Percentiles rank a stretch among this genome's conserved stretches.
Evolutionary conservation across 2,797 vertebrate species (phyloP).

Genomic region (Gymnocypris eckloni): DNA sequence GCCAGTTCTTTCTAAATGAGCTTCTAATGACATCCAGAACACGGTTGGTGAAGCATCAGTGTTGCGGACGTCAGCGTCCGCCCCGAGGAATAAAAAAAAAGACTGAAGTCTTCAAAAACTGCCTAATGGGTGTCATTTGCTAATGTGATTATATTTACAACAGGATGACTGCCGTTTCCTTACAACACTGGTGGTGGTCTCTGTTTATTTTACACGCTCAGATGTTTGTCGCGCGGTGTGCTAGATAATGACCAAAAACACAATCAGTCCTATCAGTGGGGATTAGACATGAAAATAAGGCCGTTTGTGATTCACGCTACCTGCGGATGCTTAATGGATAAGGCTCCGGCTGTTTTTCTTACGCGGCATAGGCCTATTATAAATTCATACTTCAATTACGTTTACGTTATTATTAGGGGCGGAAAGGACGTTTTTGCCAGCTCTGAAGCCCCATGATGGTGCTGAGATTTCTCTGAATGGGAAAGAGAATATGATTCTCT

Average conservation of each 20-base stretch:
- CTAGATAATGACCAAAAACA: conserved; percentile 77
- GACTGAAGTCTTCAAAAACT: conserved; percentile 50
- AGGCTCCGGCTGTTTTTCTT: conserved; percentile 55
- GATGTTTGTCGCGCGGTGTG: conserved; percentile 71
- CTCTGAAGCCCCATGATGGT: conserved; percentile 43
- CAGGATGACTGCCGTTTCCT: conserved; percentile 35
- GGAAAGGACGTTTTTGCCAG: conserved; percentile 42
- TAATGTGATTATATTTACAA: conserved; percentile 57
- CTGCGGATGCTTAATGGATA: conserved; percentile 75
- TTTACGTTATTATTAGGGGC: conserved; percentile 9
- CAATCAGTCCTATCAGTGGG: conserved; percentile 77
- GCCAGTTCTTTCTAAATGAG: conserved; percentile 55
- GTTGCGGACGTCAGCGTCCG: conserved; percentile 21
- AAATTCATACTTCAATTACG: conserved; percentile 43
- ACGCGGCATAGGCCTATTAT: conserved; percentile 37
- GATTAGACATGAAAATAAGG: conserved; percentile 71
- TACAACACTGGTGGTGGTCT: conserved; percentile 46
- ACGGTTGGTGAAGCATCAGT: conserved; percentile 31
- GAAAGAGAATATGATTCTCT: conserved; percentile 38
- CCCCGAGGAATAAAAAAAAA: conserved; percentile 14
- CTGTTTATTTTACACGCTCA: conserved; percentile 78
- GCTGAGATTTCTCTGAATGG: not conserved
- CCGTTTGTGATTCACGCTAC: conserved; percentile 79
- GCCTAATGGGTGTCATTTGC: conserved; percentile 63
- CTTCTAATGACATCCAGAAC: conserved; percentile 58